phyloP scores from a whole-genome alignment of 2,888 invertebrate genomes.

The Eueremaeus valkanovi region DNA sequence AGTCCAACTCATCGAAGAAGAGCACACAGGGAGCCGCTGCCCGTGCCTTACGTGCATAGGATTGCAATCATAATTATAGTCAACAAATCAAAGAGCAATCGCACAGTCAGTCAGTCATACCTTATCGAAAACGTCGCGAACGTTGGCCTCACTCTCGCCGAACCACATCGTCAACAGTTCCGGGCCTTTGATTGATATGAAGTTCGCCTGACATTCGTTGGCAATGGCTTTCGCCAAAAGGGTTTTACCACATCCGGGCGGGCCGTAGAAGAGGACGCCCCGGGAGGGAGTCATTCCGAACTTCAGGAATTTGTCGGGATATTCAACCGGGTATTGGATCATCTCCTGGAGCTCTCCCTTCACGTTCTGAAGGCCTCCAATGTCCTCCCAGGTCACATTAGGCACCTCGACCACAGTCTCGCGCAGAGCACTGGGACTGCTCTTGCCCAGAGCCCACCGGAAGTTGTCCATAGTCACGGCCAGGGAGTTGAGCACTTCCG shows the following conservation, averaged over 20 bases:
- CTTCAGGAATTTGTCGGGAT: conserved; percentile 71
- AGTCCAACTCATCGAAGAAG: conserved; percentile 98
- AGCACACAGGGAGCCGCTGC: conserved; percentile 99
- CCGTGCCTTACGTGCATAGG: conserved; percentile 84
- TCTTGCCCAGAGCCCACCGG: conserved; percentile 67
- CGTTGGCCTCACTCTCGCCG: conserved; percentile 95
- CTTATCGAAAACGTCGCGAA: conserved; percentile 89
- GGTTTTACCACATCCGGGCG: conserved; percentile 84
- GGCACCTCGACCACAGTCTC: conserved; percentile 98
- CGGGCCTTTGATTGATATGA: conserved; percentile 97
- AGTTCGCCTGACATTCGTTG: conserved; percentile 97
- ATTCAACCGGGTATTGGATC: conserved; percentile 88
- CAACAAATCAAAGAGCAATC: no score
- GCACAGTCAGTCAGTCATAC: no score
- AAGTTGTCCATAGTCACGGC: conserved; percentile 38
- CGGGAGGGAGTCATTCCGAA: conserved; percentile 76
- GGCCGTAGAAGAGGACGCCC: conserved; percentile 90
- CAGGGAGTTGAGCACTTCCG: conserved; percentile 22
- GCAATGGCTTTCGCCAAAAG: conserved; percentile 95
- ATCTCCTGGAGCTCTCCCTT: conserved; percentile 81
- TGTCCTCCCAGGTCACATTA: conserved; percentile 93
- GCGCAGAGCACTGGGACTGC: conserved; percentile 86
- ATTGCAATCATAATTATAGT: no score
- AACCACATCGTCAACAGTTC: conserved; percentile 98
- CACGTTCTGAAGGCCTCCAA: conserved; percentile 83